Percentiles rank a stretch among this genome's conserved stretches.
phyloP scores from a whole-genome alignment of 2,888 invertebrate genomes.

The Antitype chi region DNA sequence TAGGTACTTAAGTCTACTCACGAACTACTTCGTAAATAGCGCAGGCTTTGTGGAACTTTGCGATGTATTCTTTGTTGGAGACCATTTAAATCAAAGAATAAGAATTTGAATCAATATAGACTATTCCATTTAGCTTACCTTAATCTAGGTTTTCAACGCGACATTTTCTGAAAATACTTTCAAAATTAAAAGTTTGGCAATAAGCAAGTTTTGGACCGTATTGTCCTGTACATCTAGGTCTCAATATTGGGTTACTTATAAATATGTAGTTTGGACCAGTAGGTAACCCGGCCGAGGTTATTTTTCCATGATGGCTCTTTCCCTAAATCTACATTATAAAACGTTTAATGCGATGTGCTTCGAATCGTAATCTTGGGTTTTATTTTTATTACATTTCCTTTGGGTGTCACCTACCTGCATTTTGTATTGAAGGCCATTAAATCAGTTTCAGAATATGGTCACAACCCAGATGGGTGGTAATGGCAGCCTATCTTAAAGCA shows the following conservation, averaged over 20 bases:
- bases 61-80: neutral
- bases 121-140: conserved; percentile 13
- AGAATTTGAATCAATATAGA: neutral
- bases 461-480: neutral
- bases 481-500: neutral
- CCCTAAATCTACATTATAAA: conserved; percentile 52
- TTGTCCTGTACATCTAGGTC: conserved; percentile 7
- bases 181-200: neutral
- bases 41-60: conserved; percentile 1
- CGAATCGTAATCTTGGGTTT: conserved; percentile 44
- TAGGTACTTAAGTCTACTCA: conserved; percentile 16
- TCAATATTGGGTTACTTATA: neutral
- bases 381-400: conserved; percentile 37
- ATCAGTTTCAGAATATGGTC: conserved; percentile 3
- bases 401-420: conserved; percentile 8
- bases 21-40: conserved; percentile 17
- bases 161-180: neutral
- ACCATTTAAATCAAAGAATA: conserved; percentile 29
- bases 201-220: conserved; percentile 2
- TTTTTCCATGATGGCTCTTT: conserved; percentile 27
- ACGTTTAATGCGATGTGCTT: conserved; percentile 36
- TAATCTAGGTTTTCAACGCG: neutral
- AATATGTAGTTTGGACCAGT: conserved; percentile 16
- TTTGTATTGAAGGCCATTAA: conserved; percentile 12
- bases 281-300: conserved; percentile 8